Evolutionary conservation across 2,113 vertebrate genomes (phyloP).

Genomic region (Prochilodus magdalenae): DNA sequence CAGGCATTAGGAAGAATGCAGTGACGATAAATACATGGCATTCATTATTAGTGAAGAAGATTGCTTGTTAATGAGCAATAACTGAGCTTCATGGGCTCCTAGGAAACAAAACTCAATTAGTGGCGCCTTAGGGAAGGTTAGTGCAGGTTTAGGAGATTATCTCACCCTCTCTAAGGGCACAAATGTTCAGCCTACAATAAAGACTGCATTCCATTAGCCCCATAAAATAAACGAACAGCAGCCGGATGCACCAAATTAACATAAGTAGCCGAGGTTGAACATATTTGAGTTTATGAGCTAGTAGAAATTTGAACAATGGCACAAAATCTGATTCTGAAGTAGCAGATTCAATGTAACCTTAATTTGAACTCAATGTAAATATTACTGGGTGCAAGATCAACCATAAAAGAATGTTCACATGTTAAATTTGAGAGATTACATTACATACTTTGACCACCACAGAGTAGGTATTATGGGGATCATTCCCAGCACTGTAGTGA

Average conservation of each 20-base stretch:
- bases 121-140: background rate
- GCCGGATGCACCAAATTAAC: background rate
- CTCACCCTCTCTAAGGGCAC: background rate
- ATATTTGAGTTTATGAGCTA: too few species aligned
- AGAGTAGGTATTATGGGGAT: too few species aligned
- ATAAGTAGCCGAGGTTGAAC: too few species aligned
- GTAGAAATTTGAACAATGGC: too few species aligned
- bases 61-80: background rate
- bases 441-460: too few species aligned
- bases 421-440: too few species aligned
- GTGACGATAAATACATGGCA: constrained; percentile 1
- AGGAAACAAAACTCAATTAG: constrained; percentile 3
- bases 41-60: constrained; percentile 27
- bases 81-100: background rate
- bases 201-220: background rate
- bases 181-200: background rate
- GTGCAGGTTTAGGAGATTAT: background rate
- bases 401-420: too few species aligned
- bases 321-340: too few species aligned
- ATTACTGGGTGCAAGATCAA: too few species aligned
- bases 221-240: background rate
- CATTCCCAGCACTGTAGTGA: too few species aligned
- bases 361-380: too few species aligned
- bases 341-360: too few species aligned
- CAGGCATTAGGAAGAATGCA: background rate